These are phyloP conservation scores for Mythimna ferrago DNA, from an alignment of 2,888 invertebrate species.

Conservation along the genomic window DNA sequence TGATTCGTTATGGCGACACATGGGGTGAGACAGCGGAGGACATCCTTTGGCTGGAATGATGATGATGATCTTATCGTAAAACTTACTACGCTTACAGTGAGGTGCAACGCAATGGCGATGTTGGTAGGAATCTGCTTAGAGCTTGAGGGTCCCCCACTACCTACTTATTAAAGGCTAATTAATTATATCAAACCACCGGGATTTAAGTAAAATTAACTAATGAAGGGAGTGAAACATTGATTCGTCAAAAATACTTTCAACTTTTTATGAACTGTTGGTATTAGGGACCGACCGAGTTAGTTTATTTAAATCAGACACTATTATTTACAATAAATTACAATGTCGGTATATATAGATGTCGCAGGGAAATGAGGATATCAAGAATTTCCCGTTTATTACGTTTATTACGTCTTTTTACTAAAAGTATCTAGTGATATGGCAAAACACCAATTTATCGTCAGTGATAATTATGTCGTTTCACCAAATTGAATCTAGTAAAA, in stretches of 20 bases:
- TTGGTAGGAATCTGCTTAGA: background rate
- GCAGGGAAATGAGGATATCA: no score
- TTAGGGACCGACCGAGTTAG: background rate
- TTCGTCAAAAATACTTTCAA: background rate
- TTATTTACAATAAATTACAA: conserved; percentile 37
- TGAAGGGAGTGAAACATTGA: background rate
- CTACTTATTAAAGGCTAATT: background rate
- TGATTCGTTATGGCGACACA: no score
- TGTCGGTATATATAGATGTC: background rate
- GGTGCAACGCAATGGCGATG: no score
- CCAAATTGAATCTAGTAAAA: no score
- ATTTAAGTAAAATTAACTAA: background rate
- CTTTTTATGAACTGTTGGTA: background rate
- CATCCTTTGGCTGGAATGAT: no score
- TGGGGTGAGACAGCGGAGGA: no score
- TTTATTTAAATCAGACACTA: conserved; percentile 1
- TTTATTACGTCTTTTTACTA: background rate
- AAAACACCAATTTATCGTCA: no score
- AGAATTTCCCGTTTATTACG: background rate
- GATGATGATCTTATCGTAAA: no score
- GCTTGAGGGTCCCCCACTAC: background rate
- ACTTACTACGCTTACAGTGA: no score
- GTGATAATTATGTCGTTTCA: no score
- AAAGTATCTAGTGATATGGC: no score
- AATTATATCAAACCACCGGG: background rate